Evolutionary conservation across 2,113 vertebrate genomes (phyloP).

Genomic region (Penelope pileata): DNA sequence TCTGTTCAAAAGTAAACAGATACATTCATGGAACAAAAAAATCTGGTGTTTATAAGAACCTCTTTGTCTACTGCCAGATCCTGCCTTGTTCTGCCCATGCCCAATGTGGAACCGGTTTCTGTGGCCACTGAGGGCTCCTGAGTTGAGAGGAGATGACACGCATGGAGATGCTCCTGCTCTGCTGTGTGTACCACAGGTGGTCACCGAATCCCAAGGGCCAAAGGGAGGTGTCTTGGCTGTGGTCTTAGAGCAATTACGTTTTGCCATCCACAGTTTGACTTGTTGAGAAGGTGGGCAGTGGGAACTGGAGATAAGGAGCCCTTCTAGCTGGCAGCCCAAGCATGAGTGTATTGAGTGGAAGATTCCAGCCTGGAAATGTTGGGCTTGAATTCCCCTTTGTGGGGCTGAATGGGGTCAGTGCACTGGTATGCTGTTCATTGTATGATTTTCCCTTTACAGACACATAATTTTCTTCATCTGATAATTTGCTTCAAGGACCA

Average conservation of each 20-base stretch:
- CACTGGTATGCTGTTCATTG: slow-evolving; percentile 62
- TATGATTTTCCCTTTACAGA: not conserved
- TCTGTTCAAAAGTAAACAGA: not conserved
- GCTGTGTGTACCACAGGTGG: not conserved
- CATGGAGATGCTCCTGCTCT: not conserved
- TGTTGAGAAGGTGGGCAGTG: not conserved
- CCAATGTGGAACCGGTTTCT: not conserved
- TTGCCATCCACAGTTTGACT: not conserved
- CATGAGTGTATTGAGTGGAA: not conserved
- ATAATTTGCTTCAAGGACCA: slow-evolving; percentile 38
- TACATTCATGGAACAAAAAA: not conserved
- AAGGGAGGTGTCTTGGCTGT: not conserved
- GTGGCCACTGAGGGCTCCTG: not conserved
- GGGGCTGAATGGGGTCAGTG: slow-evolving; percentile 59
- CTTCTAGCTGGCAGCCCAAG: not conserved
- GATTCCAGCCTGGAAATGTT: not conserved
- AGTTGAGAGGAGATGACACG: fast-evolving
- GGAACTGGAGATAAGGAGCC: not conserved
- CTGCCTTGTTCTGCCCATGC: not conserved
- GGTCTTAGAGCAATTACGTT: fast-evolving
- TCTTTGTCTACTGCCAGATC: not conserved
- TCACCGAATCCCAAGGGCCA: fast-evolving
- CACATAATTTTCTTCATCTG: not conserved
- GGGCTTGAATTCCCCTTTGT: not conserved
- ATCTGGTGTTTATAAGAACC: not conserved